Conservation (phyloP, 2,113 vertebrate genomes). For the Nettapus auritus region DNA sequence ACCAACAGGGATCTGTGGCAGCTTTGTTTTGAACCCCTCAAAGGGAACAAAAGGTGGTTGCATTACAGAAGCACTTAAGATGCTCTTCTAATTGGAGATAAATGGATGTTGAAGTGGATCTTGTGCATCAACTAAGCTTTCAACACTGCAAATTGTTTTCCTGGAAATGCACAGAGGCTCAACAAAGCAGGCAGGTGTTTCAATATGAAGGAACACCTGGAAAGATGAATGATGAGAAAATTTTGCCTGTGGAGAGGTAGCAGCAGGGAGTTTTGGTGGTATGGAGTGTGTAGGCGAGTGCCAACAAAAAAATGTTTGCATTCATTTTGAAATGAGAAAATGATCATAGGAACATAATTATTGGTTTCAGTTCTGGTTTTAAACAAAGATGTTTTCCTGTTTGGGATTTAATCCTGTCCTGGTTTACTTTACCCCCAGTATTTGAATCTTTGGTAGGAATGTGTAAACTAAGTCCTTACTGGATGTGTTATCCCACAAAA, state of each 20-base stretch:
- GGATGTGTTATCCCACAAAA: background rate
- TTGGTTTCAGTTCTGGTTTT: background rate
- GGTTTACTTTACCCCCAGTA: background rate
- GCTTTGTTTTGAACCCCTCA: background rate
- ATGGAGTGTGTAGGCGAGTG: background rate
- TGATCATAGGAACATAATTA: background rate
- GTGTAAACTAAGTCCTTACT: background rate
- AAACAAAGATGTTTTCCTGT: background rate
- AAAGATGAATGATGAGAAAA: background rate
- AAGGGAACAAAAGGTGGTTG: background rate
- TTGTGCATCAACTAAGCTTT: background rate
- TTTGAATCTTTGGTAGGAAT: background rate
- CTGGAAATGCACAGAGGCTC: background rate
- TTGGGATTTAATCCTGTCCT: background rate
- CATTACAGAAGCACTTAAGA: background rate
- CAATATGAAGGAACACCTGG: accelerated
- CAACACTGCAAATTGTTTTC: accelerated
- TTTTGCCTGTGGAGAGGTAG: background rate
- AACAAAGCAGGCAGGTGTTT: background rate
- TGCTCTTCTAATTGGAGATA: background rate
- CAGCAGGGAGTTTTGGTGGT: background rate
- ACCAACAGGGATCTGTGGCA: background rate
- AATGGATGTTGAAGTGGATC: background rate
- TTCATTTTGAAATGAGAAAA: background rate
- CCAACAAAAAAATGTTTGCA: background rate